A percentile compares a stretch with the other conserved stretches of the same genome.
Evolutionary conservation across 1,140 invertebrate species (phyloP).

Genomic region (Caligus rogercresseyi): DNA sequence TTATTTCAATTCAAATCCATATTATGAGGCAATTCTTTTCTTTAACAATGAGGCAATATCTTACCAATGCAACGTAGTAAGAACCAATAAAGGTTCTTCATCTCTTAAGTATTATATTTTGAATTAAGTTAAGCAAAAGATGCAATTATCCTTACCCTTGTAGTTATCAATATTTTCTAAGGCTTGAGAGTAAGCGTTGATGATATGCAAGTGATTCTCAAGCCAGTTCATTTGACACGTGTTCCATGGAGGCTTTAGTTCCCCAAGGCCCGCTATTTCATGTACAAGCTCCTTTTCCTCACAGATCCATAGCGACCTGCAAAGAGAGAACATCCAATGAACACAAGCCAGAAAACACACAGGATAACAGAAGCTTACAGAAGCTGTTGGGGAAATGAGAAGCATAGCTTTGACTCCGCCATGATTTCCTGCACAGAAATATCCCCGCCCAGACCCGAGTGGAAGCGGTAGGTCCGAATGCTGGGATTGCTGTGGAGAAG

Average conservation of each 20-base stretch:
- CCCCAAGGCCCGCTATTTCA: conserved; percentile 65
- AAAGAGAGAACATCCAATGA: conserved; percentile 24
- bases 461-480: conserved; percentile 69
- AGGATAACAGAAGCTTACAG: conserved; percentile 44
- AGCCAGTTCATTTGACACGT: conserved; percentile 57
- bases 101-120: too few relatives aligned
- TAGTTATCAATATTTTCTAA: conserved; percentile 48
- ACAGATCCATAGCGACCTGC: conserved; percentile 67
- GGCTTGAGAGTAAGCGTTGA: conserved; percentile 68
- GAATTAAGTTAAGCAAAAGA: conserved; percentile 10
- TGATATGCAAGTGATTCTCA: conserved; percentile 57
- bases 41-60: too few relatives aligned
- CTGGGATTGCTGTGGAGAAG: conserved; percentile 54
- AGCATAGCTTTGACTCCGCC: conserved; percentile 70
- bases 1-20: neutral
- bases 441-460: conserved; percentile 70
- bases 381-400: conserved; percentile 65
- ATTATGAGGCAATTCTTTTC: too few relatives aligned
- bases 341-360: neutral
- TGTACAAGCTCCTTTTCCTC: conserved; percentile 76
- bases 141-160: conserved; percentile 30
- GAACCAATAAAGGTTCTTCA: too few relatives aligned
- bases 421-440: conserved; percentile 83
- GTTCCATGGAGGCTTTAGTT: conserved; percentile 63
- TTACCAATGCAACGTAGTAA: too few relatives aligned